Evolutionary conservation across 2,113 vertebrate genomes (phyloP), one percentile per base, ranked within the genome.

Genomic region (Polyodon spathula): DNA sequence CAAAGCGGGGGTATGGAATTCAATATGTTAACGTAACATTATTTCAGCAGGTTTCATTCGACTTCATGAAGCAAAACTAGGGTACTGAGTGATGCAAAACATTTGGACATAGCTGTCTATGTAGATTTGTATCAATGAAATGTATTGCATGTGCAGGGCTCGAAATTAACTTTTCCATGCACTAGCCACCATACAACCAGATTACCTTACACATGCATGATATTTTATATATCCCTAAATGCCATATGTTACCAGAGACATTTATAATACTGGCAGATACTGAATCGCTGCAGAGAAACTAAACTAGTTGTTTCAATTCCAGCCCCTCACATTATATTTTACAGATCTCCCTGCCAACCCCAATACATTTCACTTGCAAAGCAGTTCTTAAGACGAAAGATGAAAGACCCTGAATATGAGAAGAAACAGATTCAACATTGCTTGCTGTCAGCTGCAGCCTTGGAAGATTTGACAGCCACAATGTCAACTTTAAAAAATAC

Each of bases 301-400:
- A n/a, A n/a, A n/a, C n/a, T n/a, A n/a, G n/a, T n/a, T n/a, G 68
- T 68, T 73, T 70, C 73, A 69, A 71, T 69, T 63, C 66, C 48
- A 58, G 69, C 63, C 62, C 71, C 63, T 76, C 74, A 73, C 78
- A 79, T 80, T 81, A 78, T 70, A 71, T 71, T 78, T 76, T 74
- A 80, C 75, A 76, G 70, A 80, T 76, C 73, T 66, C 71, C 60
- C 76, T 80, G 80, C 76, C 78, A 75, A 79, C 66, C 62, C 66
- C 70, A 63, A 71, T 58, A 60, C 59, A 73, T 84, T 82, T 79
- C 76, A 73, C 68, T 78, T 81, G 76, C 76, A 81, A 83, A 84
- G 72, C 71, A 78, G 76, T 66, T 76, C 75, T 71, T 64, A 52
- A 67, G 69, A 70, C 62, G 55, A 42, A 62, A 80, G 77, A 78